A percentile compares a stretch with the other conserved stretches of the same genome.
These are phyloP conservation scores for Morone chrysops DNA, from an alignment of 2,113 vertebrate genomes.

Conservation along the genomic window DNA sequence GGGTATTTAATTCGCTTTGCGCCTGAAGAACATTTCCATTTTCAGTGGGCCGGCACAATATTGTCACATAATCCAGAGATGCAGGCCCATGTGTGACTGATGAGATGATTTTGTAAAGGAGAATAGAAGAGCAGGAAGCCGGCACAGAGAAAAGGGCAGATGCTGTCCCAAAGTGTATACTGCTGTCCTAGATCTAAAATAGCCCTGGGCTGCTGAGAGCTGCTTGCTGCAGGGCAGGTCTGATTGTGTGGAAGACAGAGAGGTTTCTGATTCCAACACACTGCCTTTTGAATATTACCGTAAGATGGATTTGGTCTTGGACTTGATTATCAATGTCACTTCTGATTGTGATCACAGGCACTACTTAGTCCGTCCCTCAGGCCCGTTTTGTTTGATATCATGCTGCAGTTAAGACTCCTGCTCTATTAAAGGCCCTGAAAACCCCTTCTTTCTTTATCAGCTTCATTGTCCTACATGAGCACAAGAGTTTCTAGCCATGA, in stretches of 20 bases:
- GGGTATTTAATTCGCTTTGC: constrained; percentile 23
- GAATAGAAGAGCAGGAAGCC: constrained; percentile 46
- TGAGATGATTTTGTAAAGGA: constrained; percentile 61
- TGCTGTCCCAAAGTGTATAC: constrained; percentile 62
- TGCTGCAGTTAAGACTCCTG: not conserved
- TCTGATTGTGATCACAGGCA: not conserved
- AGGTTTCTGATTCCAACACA: constrained; percentile 51
- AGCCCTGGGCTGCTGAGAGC: constrained; percentile 63
- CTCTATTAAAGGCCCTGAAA: not conserved
- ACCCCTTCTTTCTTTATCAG: not conserved
- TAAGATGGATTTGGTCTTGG: constrained; percentile 20
- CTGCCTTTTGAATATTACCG: constrained; percentile 28
- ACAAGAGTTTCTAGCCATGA: not conserved
- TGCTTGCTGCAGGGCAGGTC: constrained; percentile 58
- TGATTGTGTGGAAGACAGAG: constrained; percentile 43
- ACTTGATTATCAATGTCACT: constrained; percentile 28
- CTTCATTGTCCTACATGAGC: not conserved
- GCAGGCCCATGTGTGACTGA: constrained; percentile 61
- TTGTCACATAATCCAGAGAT: constrained; percentile 56
- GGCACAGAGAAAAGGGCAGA: constrained; percentile 50
- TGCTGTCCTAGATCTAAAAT: constrained; percentile 80
- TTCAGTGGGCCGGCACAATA: constrained; percentile 28
- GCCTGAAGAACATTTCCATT: constrained; percentile 35
- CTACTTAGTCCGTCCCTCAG: not conserved
- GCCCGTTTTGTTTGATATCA: constrained; percentile 14